A percentile compares a stretch with the other conserved stretches of the same genome.
Evolutionary conservation across 2,797 vertebrate genomes (phyloP).

Genomic region (Cetoscarus ocellatus): DNA sequence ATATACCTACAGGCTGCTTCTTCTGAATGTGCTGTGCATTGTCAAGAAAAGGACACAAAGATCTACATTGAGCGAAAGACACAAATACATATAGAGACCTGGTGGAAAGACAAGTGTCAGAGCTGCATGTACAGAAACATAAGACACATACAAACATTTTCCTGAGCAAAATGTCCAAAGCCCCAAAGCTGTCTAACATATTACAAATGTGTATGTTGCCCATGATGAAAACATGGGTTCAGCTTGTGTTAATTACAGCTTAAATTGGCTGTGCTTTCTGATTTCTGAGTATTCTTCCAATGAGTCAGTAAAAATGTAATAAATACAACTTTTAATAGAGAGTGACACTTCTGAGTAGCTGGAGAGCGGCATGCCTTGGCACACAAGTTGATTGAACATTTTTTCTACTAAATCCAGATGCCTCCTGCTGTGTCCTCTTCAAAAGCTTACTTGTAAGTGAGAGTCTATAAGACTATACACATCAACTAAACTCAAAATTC

Average conservation of each 20-base stretch:
- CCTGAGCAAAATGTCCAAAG: conserved; percentile 50
- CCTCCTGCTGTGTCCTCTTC: too few species aligned
- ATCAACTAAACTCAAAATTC: conserved; percentile 27
- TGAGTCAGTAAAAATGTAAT: not conserved
- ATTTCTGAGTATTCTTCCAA: too few species aligned
- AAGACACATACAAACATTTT: conserved; percentile 51
- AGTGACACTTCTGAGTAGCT: too few species aligned
- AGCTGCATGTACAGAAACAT: conserved; percentile 64
- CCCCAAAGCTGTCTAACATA: conserved; percentile 28
- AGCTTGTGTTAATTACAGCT: not conserved
- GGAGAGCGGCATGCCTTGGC: too few species aligned
- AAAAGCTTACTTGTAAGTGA: too few species aligned
- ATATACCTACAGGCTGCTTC: conserved; percentile 84
- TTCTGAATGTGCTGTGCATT: conserved; percentile 84
- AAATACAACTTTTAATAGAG: too few species aligned
- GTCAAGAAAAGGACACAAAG: conserved; percentile 84
- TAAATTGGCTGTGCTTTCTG: not conserved
- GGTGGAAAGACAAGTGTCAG: conserved; percentile 71
- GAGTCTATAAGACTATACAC: conserved; percentile 17
- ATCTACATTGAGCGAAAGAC: conserved; percentile 84
- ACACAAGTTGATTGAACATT: too few species aligned
- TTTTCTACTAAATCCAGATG: too few species aligned
- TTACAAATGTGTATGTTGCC: not conserved
- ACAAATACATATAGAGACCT: conserved; percentile 70
- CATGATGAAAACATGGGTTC: not conserved